Conservation (phyloP, 2,888 invertebrate species). For the Synergus gifuensis region DNA sequence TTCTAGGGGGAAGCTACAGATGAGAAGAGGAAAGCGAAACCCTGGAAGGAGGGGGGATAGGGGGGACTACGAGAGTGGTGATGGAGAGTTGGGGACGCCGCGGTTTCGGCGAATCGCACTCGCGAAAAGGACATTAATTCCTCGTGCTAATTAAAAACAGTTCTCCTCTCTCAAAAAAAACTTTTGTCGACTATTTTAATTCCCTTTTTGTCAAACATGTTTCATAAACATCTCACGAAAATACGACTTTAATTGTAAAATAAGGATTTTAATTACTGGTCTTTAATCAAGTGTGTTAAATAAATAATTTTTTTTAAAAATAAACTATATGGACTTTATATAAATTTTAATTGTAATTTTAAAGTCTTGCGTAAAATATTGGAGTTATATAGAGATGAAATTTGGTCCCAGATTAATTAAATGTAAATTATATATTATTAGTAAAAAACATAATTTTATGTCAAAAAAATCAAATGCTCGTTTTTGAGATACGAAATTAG, state of each 20-base stretch:
- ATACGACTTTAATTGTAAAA: background rate
- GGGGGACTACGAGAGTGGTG: constrained; percentile 58
- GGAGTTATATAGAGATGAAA: no score
- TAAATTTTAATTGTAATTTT: no score
- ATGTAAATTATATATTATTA: no score
- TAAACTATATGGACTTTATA: background rate
- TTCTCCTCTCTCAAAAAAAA: background rate
- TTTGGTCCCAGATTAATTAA: no score
- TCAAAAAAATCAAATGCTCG: no score
- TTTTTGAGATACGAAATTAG: background rate
- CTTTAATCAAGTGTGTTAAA: background rate
- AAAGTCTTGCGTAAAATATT: no score
- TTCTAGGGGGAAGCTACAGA: constrained; percentile 64
- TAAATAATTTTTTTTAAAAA: background rate
- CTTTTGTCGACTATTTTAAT: background rate
- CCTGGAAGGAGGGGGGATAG: constrained; percentile 49
- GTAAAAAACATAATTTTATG: no score
- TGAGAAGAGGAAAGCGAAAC: constrained; percentile 67
- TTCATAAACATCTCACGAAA: background rate
- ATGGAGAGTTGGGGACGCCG: constrained; percentile 65
- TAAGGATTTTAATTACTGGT: background rate
- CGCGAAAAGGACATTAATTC: constrained; percentile 10
- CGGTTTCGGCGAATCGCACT: constrained; percentile 47
- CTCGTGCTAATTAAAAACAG: background rate
- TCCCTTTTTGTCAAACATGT: background rate